Evolutionary conservation across 2,888 invertebrate genomes (phyloP).

Genomic region (Caenorhabditis sulstoni): DNA sequence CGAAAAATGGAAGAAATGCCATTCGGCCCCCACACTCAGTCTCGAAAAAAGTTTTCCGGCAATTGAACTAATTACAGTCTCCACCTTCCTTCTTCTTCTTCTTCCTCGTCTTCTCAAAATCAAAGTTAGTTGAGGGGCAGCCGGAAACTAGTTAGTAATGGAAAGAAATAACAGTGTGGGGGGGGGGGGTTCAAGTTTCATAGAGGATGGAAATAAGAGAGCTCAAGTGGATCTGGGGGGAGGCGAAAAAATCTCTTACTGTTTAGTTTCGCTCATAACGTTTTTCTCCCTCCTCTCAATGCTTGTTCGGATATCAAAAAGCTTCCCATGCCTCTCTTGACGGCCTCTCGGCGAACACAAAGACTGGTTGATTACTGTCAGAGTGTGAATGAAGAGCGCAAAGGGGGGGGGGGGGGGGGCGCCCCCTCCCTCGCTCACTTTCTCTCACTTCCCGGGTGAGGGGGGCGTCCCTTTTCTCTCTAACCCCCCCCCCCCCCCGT

Average conservation of each 20-base stretch:
- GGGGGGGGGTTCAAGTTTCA: too few species aligned
- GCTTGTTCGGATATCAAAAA: neutral
- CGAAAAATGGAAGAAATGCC: neutral
- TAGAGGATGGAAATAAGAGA: neutral
- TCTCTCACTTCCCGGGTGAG: too few species aligned
- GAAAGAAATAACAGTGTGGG: too few species aligned
- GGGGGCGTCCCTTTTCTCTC: neutral
- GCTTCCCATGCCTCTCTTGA: slow-evolving; percentile 4
- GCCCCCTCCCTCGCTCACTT: neutral
- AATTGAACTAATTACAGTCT: slow-evolving; percentile 51
- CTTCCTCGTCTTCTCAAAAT: neutral
- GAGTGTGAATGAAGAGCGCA: slow-evolving; percentile 29
- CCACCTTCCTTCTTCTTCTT: neutral
- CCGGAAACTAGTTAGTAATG: too few species aligned
- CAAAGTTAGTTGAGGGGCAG: neutral
- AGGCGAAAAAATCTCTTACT: neutral
- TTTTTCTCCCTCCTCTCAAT: too few species aligned
- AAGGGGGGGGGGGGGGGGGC: too few species aligned
- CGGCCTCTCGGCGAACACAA: slow-evolving; percentile 1
- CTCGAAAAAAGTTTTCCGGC: slow-evolving; percentile 35
- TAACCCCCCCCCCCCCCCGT: neutral
- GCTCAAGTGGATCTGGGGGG: neutral
- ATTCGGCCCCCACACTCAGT: neutral
- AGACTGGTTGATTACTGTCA: slow-evolving; percentile 49
- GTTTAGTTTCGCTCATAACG: neutral